Conservation (phyloP, 2,797 vertebrate genomes). For the Orestias chungarensis region DNA sequence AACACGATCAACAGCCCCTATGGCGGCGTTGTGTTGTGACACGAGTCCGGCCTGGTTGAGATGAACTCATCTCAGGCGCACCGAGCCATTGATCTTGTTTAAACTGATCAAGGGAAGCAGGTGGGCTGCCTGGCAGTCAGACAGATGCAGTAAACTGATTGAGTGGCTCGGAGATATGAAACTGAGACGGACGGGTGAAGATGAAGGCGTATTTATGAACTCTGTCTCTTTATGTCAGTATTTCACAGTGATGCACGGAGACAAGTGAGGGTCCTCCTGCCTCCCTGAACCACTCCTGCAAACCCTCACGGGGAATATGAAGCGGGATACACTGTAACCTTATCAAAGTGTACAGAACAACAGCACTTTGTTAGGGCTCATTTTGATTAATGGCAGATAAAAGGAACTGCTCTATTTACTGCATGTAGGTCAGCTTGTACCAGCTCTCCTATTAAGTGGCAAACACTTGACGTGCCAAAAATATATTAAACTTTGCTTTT, state of each 20-base stretch:
- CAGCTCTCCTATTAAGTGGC: constrained; percentile 49
- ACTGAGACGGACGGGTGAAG: constrained; percentile 22
- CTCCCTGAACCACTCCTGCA: constrained; percentile 20
- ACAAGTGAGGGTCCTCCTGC: constrained; percentile 39
- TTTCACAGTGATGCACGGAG: constrained; percentile 47
- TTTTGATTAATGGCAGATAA: constrained; percentile 75
- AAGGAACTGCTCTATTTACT: constrained; percentile 69
- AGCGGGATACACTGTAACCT: constrained; percentile 47
- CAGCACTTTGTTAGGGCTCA: constrained; percentile 69
- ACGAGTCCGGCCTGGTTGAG: constrained; percentile 18
- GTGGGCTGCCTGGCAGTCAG: constrained; percentile 10
- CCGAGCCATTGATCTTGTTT: constrained; percentile 14
- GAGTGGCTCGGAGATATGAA: constrained; percentile 4
- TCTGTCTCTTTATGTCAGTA: constrained; percentile 42
- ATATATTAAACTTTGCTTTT: constrained; percentile 61
- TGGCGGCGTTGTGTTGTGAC: not conserved
- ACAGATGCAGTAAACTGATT: constrained; percentile 23
- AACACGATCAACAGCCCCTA: constrained; percentile 3
- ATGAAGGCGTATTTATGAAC: constrained; percentile 43
- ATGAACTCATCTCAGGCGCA: constrained; percentile 19
- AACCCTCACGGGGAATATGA: constrained; percentile 43
- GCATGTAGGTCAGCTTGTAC: constrained; percentile 75
- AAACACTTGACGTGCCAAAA: constrained; percentile 47
- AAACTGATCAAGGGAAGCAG: constrained; percentile 16
- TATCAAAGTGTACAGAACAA: constrained; percentile 59